These are phyloP conservation scores for Ambastaia sidthimunki DNA, from an alignment of 2,797 vertebrate genomes.

Conservation along the genomic window DNA sequence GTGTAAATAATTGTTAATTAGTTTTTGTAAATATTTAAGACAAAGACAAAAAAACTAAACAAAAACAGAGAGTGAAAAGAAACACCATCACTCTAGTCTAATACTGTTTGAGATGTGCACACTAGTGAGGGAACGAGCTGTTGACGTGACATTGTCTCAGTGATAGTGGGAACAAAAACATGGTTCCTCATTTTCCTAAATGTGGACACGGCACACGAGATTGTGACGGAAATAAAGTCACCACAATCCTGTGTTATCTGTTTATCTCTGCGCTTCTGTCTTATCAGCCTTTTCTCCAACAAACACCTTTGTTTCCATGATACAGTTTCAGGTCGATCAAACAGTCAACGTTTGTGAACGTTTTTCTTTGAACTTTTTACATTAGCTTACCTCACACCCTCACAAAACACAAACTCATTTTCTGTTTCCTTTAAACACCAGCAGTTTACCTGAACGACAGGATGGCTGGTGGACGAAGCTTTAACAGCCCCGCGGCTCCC, in stretches of 20 bases:
- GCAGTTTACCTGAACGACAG: constrained; percentile 87
- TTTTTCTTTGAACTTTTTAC: constrained; percentile 28
- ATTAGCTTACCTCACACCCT: neutral
- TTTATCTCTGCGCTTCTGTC: constrained; percentile 2
- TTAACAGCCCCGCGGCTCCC: constrained; percentile 95
- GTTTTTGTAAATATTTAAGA: too few species aligned
- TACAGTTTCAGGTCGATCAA: constrained; percentile 21
- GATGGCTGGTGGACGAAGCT: constrained; percentile 87
- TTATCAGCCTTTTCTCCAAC: constrained; percentile 18
- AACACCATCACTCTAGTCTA: neutral
- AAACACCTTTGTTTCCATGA: neutral
- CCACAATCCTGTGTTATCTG: constrained; percentile 26
- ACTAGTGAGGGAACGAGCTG: neutral
- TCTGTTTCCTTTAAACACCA: constrained; percentile 1
- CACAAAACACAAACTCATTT: constrained; percentile 3
- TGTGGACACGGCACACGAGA: constrained; percentile 38
- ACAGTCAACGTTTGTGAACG: neutral
- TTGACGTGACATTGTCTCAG: constrained; percentile 2
- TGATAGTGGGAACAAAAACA: constrained; percentile 17
- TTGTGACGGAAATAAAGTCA: constrained; percentile 59
- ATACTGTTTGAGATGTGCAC: neutral
- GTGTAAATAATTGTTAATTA: too few species aligned
- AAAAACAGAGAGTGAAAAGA: too few species aligned
- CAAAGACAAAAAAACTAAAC: too few species aligned
- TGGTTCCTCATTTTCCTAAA: constrained; percentile 66